These are phyloP conservation scores for Schizopygopsis pylzovi DNA, from an alignment of 2,797 vertebrate species.

Conservation along the genomic window DNA sequence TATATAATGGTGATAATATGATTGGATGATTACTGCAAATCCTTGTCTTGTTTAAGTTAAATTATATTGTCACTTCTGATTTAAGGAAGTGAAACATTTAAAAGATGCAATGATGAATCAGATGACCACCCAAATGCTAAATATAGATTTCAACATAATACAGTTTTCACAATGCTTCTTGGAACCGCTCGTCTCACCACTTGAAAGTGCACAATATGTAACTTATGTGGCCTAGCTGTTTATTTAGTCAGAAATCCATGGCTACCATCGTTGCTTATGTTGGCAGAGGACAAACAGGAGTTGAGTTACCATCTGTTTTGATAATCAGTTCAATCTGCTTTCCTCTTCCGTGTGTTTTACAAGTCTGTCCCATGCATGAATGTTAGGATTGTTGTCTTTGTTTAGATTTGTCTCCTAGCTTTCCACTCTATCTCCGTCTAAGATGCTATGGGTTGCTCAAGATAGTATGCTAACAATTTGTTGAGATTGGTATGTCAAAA, in stretches of 20 bases:
- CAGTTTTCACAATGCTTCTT: conserved; percentile 47
- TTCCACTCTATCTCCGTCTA: conserved; percentile 3
- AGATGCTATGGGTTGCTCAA: conserved; percentile 10
- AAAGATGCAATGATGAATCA: conserved; percentile 33
- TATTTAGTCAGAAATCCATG: conserved; percentile 71
- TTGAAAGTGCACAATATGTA: conserved; percentile 52
- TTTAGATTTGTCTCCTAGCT: conserved; percentile 42
- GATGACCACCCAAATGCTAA: conserved; percentile 14
- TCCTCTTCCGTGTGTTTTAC: conserved; percentile 54
- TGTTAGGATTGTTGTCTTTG: conserved; percentile 54
- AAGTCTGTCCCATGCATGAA: conserved; percentile 51
- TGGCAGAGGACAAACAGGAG: conserved; percentile 66
- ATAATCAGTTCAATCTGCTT: conserved; percentile 71
- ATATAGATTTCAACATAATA: conserved; percentile 46
- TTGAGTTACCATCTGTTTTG: conserved; percentile 75
- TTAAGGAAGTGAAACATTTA: conserved; percentile 48
- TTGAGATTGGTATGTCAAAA: neutral
- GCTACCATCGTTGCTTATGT: conserved; percentile 75
- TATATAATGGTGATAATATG: neutral
- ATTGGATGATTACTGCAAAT: neutral
- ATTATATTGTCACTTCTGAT: conserved; percentile 15
- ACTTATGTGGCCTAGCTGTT: conserved; percentile 67
- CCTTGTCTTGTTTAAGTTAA: neutral
- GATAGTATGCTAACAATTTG: conserved; percentile 2
- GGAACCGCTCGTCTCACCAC: conserved; percentile 56